Percentiles rank a stretch among this genome's conserved stretches.
Evolutionary conservation across 2,113 vertebrate genomes (phyloP).

Genomic region (Zapus hudsonius): DNA sequence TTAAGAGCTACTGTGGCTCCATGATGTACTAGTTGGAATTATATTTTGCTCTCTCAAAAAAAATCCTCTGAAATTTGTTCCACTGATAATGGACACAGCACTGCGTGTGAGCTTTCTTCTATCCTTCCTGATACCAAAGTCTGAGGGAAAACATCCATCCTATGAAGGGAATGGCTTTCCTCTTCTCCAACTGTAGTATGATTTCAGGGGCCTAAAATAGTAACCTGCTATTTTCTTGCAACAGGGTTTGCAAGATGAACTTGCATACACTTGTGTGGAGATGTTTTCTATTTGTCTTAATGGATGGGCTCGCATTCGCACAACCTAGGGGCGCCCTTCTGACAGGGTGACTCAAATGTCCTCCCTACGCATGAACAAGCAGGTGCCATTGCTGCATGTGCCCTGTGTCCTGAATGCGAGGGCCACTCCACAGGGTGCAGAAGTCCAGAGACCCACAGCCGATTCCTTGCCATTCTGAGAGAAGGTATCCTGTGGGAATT

Average conservation of each 20-base stretch:
- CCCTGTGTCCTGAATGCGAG: conserved; percentile 79
- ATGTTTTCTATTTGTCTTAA: conserved; percentile 76
- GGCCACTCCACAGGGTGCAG: background rate
- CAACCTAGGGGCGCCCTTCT: conserved; percentile 74
- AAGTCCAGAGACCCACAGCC: background rate
- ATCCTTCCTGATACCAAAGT: conserved; percentile 76
- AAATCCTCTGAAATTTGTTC: conserved; percentile 65
- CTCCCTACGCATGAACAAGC: conserved; percentile 84
- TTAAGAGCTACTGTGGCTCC: conserved; percentile 80
- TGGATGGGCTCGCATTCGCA: conserved; percentile 86
- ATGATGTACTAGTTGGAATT: conserved; percentile 77
- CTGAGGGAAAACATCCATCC: conserved; percentile 67
- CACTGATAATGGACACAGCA: conserved; percentile 74
- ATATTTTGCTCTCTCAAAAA: conserved; percentile 78
- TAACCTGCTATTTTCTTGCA: conserved; percentile 87
- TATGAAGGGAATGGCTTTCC: conserved; percentile 74
- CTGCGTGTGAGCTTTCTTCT: conserved; percentile 82
- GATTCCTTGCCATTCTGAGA: background rate
- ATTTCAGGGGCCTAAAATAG: conserved; percentile 80
- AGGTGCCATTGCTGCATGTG: conserved; percentile 74
- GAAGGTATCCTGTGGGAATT: background rate
- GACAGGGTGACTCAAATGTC: conserved; percentile 82
- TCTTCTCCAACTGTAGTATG: conserved; percentile 69
- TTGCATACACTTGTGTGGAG: conserved; percentile 79
- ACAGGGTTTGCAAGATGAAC: conserved; percentile 85